Evolutionary conservation across 2,113 vertebrate genomes (phyloP).

Genomic region (Bostrychus sinensis): DNA sequence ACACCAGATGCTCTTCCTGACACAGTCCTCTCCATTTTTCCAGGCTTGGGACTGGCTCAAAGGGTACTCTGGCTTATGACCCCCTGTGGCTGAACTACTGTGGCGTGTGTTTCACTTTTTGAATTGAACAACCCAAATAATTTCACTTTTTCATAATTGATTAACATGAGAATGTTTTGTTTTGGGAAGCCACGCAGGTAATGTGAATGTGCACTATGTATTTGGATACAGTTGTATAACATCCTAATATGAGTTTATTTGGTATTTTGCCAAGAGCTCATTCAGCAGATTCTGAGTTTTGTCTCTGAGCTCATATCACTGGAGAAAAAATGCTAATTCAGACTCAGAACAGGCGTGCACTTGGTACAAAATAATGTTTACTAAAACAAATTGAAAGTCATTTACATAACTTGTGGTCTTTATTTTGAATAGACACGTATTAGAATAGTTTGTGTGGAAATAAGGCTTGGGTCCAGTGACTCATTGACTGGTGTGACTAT

Average conservation of each 20-base stretch:
- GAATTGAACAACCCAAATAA: not conserved
- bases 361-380: not conserved
- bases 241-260: slow-evolving; percentile 1
- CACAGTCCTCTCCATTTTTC: too few relatives aligned
- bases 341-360: not conserved
- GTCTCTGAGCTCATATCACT: not conserved
- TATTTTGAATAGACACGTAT: slow-evolving; percentile 4
- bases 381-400: slow-evolving; percentile 3
- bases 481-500: too few relatives aligned
- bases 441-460: too few relatives aligned
- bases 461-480: too few relatives aligned
- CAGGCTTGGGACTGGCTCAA: too few relatives aligned
- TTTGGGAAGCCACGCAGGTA: slow-evolving; percentile 1
- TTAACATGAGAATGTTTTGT: not conserved
- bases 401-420: not conserved
- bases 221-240: slow-evolving; percentile 3
- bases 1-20: too few relatives aligned
- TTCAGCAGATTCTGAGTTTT: not conserved
- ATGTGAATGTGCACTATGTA: not conserved
- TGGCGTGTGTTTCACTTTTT: not conserved
- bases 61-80: too few relatives aligned
- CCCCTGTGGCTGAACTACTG: too few relatives aligned
- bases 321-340: slow-evolving; percentile 8
- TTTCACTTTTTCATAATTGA: not conserved
- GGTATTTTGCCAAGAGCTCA: not conserved